These are phyloP conservation scores for Caenorhabditis sp. DNA, from an alignment of 2,888 invertebrate genomes.

Conservation along the genomic window DNA sequence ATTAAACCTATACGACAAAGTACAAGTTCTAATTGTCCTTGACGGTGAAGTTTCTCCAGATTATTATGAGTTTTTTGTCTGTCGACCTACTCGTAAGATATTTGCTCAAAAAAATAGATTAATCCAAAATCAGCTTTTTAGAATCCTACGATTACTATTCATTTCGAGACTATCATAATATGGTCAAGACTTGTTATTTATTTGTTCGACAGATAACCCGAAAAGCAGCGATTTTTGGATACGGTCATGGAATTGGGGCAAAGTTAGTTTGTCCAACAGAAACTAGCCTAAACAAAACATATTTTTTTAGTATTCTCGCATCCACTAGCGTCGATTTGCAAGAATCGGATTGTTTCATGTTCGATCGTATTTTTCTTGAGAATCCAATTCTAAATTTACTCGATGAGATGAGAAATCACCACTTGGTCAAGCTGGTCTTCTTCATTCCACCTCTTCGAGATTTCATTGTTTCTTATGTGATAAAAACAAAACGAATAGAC, in stretches of 20 bases:
- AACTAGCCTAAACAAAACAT: no score
- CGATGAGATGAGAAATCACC: background rate
- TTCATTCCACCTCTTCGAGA: background rate
- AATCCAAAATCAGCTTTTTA: no score
- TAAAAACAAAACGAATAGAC: background rate
- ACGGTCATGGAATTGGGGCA: background rate
- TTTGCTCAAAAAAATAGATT: background rate
- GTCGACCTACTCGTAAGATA: background rate
- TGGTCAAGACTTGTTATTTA: background rate
- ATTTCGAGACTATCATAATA: background rate
- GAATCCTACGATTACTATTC: background rate
- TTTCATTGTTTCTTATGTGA: background rate
- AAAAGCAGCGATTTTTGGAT: background rate
- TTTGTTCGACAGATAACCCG: background rate
- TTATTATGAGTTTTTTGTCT: background rate
- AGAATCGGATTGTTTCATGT: background rate
- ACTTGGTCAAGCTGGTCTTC: background rate
- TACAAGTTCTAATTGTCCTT: background rate
- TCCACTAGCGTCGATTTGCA: background rate
- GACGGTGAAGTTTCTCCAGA: background rate
- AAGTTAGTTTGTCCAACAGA: background rate
- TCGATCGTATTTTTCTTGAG: background rate
- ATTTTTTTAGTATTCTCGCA: background rate
- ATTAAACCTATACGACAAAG: background rate
- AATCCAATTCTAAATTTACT: background rate